These are phyloP conservation scores for Calypte anna DNA, from an alignment of 2,113 vertebrate species.

Conservation along the genomic window DNA sequence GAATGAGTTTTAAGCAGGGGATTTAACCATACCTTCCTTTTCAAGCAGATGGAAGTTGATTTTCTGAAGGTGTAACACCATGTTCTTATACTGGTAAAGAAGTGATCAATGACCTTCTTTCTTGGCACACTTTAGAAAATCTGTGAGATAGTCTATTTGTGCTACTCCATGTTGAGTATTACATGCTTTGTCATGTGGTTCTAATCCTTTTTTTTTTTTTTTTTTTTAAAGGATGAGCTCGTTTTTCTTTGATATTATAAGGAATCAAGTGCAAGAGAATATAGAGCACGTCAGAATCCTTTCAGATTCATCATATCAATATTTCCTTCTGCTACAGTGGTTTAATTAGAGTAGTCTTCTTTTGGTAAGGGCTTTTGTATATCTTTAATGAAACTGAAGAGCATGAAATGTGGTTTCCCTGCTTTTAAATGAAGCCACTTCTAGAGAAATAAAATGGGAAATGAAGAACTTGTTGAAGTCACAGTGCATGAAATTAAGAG, in stretches of 20 bases:
- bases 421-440: conserved; percentile 81
- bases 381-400: conserved; percentile 83
- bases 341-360: conserved; percentile 77
- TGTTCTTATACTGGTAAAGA: neutral
- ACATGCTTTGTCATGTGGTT: neutral
- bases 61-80: neutral
- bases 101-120: neutral
- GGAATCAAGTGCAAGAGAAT: conserved; percentile 42
- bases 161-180: neutral
- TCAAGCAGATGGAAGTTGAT: neutral
- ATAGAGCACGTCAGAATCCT: conserved; percentile 29
- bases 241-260: conserved; percentile 1
- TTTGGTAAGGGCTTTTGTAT: conserved; percentile 77
- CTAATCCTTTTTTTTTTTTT: conserved; percentile 13
- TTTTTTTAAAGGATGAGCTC: neutral
- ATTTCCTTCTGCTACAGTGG: conserved; percentile 75
- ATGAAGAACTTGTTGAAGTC: conserved; percentile 80
- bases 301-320: conserved; percentile 74
- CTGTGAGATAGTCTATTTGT: neutral
- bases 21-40: neutral
- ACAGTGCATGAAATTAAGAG: conserved; percentile 85
- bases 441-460: conserved; percentile 82
- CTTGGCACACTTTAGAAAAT: neutral
- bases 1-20: neutral
- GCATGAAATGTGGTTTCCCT: conserved; percentile 83